Conservation (phyloP, 2,888 invertebrate genomes). For the Drosophila peninsularis region DNA sequence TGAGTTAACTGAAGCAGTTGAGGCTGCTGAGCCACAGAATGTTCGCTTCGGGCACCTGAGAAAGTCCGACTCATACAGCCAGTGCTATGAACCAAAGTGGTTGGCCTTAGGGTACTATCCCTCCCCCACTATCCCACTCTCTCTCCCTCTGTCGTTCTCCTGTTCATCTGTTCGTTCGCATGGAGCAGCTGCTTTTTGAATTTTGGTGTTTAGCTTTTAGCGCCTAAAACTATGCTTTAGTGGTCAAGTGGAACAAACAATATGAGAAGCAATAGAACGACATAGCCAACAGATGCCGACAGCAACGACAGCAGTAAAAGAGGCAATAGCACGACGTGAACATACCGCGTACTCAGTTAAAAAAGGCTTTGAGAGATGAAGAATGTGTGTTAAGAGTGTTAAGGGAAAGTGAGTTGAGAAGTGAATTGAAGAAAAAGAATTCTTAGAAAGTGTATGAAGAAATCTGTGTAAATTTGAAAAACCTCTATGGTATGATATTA, state of each 20-base stretch:
- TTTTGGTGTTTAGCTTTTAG: constrained; percentile 79
- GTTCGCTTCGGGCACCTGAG: constrained; percentile 49
- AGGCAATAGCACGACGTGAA: background rate
- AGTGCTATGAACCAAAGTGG: constrained; percentile 61
- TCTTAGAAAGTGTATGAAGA: too few relatives aligned
- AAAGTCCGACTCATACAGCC: constrained; percentile 34
- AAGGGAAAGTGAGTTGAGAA: background rate
- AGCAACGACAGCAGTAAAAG: constrained; percentile 27
- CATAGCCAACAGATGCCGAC: constrained; percentile 46
- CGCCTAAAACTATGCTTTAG: constrained; percentile 80
- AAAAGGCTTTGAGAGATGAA: rapidly evolving
- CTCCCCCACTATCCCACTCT: background rate
- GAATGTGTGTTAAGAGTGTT: background rate
- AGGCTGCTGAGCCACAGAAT: constrained; percentile 37
- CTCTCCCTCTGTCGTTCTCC: background rate
- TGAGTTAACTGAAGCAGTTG: constrained; percentile 55
- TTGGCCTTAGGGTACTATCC: constrained; percentile 17
- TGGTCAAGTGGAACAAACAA: constrained; percentile 79
- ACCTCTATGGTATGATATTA: background rate
- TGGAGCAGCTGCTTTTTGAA: constrained; percentile 76
- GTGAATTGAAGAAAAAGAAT: background rate
- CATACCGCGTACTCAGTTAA: background rate
- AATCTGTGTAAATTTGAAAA: background rate
- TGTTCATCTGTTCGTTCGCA: constrained; percentile 34
- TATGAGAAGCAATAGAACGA: constrained; percentile 31